These are phyloP conservation scores for Poecilia wingei DNA, from an alignment of 2,797 vertebrate species.

Conservation along the genomic window DNA sequence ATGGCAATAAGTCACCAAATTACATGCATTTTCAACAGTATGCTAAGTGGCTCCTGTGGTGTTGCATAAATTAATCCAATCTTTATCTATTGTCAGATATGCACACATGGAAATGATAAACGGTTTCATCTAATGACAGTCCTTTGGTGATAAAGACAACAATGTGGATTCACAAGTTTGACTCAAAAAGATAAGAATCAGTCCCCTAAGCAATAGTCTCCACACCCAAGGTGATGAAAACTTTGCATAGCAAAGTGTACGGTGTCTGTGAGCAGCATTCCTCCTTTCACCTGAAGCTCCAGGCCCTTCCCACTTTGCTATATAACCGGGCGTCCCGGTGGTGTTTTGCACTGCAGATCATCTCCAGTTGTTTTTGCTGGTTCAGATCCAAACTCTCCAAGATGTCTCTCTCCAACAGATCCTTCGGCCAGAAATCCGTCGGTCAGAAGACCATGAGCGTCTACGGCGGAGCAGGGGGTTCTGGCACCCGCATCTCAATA, in stretches of 20 bases:
- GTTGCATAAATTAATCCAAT: background rate
- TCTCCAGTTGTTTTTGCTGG: conserved; percentile 36
- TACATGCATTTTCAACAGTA: background rate
- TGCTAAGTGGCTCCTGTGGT: background rate
- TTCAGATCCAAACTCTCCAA: conserved; percentile 44
- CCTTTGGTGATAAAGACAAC: background rate
- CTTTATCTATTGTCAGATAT: background rate
- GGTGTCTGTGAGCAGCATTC: conserved; percentile 49
- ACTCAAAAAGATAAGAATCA: conserved; percentile 44
- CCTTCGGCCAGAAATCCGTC: conserved; percentile 65
- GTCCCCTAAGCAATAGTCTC: conserved; percentile 13
- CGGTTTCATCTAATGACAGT: background rate
- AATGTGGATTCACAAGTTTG: conserved; percentile 63
- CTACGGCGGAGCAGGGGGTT: conserved; percentile 82
- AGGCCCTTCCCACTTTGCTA: conserved; percentile 62
- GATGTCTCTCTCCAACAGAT: conserved; percentile 67
- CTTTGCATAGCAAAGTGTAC: conserved; percentile 33
- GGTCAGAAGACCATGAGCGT: conserved; percentile 76
- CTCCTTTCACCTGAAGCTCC: conserved; percentile 31
- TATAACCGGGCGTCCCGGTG: conserved; percentile 58
- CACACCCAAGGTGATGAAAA: conserved; percentile 51
- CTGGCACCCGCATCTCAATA: conserved; percentile 72
- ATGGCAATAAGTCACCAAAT: background rate
- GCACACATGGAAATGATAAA: background rate
- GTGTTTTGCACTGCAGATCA: conserved; percentile 64